Conservation (phyloP, 2,888 invertebrate genomes). For the Polymixis lichenea region DNA sequence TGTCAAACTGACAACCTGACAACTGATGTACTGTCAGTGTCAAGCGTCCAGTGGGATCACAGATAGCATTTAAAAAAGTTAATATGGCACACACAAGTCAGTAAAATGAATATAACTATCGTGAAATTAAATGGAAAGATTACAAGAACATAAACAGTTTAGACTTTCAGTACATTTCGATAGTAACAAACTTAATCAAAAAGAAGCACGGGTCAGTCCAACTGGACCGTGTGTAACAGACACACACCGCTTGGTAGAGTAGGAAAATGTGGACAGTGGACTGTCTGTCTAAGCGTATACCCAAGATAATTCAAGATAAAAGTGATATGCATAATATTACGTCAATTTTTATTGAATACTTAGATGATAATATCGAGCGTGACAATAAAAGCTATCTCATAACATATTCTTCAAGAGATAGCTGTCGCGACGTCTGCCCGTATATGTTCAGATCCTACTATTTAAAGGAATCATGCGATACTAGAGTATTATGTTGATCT, state of each 20-base stretch:
- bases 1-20: conserved; percentile 23
- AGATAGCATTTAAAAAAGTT: neutral
- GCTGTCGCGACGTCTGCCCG: too few relatives aligned
- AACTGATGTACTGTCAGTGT: neutral
- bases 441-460: too few relatives aligned
- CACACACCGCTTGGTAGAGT: neutral
- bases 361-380: too few relatives aligned
- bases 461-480: too few relatives aligned
- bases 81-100: neutral
- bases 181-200: too few relatives aligned
- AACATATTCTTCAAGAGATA: neutral
- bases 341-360: neutral
- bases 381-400: neutral
- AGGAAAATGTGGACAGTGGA: neutral
- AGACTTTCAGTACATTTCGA: too few relatives aligned
- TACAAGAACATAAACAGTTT: too few relatives aligned
- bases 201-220: neutral
- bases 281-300: neutral
- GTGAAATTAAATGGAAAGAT: neutral
- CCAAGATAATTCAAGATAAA: neutral
- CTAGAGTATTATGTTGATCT: too few relatives aligned
- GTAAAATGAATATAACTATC: neutral
- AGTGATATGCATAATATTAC: too few relatives aligned
- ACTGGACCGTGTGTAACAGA: neutral
- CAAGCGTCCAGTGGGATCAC: neutral